Percentiles rank a stretch among this genome's conserved stretches.
These are phyloP conservation scores for Rhynchotus rufescens DNA, from an alignment of 2,797 vertebrate genomes.

Conservation along the genomic window DNA sequence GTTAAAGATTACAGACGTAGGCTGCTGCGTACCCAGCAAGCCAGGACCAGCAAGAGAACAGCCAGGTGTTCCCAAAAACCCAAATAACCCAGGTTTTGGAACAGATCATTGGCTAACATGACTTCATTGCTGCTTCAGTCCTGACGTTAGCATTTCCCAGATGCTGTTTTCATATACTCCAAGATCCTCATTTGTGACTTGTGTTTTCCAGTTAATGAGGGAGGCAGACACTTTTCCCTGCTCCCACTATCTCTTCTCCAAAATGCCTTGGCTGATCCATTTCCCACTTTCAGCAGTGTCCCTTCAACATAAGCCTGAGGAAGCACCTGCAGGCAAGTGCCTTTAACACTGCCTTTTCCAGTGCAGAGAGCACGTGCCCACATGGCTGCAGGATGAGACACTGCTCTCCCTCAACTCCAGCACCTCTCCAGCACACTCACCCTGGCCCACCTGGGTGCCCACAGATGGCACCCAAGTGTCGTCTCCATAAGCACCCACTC, in stretches of 20 bases:
- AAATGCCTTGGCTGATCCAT: neutral
- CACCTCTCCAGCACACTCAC: neutral
- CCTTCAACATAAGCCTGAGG: neutral
- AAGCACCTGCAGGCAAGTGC: neutral
- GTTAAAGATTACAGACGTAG: neutral
- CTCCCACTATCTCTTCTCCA: neutral
- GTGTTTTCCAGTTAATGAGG: neutral
- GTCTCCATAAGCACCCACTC: neutral
- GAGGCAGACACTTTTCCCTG: neutral
- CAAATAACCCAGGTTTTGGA: neutral
- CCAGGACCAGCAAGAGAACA: neutral
- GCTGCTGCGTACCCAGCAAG: neutral
- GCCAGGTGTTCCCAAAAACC: neutral
- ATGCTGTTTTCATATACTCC: neutral
- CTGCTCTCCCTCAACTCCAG: neutral
- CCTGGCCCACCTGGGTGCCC: neutral
- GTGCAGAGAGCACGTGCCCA: neutral
- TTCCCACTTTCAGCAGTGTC: neutral
- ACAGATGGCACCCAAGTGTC: neutral
- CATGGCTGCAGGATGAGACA: neutral
- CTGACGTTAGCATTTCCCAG: neutral
- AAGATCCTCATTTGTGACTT: neutral
- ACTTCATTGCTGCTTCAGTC: neutral
- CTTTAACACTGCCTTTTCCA: neutral
- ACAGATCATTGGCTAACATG: neutral